Evolutionary conservation across 2,113 vertebrate species (phyloP), one percentile per base, ranked within the genome.

Genomic region (Cyprinodon tularosa): DNA sequence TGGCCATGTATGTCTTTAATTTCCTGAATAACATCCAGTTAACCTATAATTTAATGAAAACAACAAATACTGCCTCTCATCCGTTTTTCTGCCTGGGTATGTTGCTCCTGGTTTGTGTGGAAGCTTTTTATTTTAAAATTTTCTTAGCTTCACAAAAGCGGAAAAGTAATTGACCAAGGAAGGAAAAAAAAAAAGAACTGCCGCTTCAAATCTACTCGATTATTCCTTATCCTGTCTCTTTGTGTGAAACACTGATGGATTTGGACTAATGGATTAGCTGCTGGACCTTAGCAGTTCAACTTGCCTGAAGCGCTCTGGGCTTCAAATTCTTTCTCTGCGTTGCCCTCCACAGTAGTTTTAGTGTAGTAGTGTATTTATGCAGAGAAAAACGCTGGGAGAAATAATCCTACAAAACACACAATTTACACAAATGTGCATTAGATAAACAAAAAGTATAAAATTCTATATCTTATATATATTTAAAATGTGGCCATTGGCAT

Each of bases 251-350:
- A 80, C 79, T 76, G 77, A 89, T 77, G 73, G 82, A 86, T 79
- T 53, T 84, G 62, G 76, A 86, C 74, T 87, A 88, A 91, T 91
- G 87, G 89, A 81, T 66, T 42, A 29, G 48, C 67, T 85, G 74
- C 76, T 84, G 67, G 66, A 72, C 76, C 62, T 78, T 48, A 81
- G 42, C 50, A 70, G 75, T 71, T 70, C 76, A 77, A 72, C 5
- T 53, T 72, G 90, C 90, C 90, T 72, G 9, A 71, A 79, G 90
- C 81, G 64, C 39, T 84, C 42, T 77, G 66, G 17, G 5, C 71
- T 85, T 64, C 78, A 13, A 76, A 67, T 66, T 47, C 72, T 66
- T 22, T 42, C 20, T 12, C 62, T 77, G 39, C 57, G 72, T 80
- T 80, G 72, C 71, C 64, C 66, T 74, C 57, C 75, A 42, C 65